Evolutionary conservation across 2,797 vertebrate genomes (phyloP), one percentile per base, ranked within the genome.

Genomic region (Carapus acus): DNA sequence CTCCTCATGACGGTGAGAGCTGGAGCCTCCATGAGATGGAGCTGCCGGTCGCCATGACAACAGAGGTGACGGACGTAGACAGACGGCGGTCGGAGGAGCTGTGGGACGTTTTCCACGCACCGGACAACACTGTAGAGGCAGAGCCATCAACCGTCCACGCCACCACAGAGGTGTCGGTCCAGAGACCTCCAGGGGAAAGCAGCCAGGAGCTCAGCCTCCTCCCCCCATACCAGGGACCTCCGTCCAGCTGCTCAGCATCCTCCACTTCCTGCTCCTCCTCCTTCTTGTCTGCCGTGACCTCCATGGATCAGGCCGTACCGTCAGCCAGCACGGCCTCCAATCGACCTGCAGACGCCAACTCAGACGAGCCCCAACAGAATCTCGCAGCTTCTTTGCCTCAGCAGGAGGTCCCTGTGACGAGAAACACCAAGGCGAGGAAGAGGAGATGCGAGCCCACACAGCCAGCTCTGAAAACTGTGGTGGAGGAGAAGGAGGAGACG

Each of bases 51-150:
- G 8, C 31, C 31, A 33, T 7, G 12, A 7, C 4, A 13, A 33
- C 31, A 7, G 60, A n/a, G 39, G 55, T 33, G 1, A 51, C 16
- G 24, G 48, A 1, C 11, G 56, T 0, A 58, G 65, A 8, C 24
- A 56, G 29, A 0, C 44, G 6, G 2, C 48, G 2, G 0, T 18
- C 7, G 36, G 4, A 8, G 4, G 73, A 73, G 36, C 79, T 75
- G 0, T 87, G 84, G 84, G 73, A 84, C 47, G 53, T 60, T 1
- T 85, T 77, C 15, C n/a, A 62, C 39, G 62, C 77, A 11, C 80
- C 69, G 1, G 13, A 13, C 19, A 37, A 41, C 5, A 2, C 33
- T 18, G n/a, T n/a, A 51, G 6, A 9, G 31, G 6, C 31, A 11
- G 4, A 7, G 12, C 4, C 17, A 14, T 7, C 8, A 6, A 34